Conservation (phyloP, 2,888 invertebrate genomes). For the Rhagophthalmus giganteus region DNA sequence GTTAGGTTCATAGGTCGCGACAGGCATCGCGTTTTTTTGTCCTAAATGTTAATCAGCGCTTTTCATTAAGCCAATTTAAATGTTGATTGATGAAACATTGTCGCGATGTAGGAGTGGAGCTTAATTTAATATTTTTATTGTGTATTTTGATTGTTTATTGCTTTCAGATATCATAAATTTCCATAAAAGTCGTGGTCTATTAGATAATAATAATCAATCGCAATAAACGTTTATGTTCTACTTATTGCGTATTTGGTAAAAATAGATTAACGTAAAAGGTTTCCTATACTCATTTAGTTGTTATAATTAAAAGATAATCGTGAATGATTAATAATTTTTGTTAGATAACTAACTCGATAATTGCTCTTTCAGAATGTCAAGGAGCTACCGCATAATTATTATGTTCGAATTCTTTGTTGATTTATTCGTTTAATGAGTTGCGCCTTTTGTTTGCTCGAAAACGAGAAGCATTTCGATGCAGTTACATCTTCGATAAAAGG, state of each 20-base stretch:
- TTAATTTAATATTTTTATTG: not conserved
- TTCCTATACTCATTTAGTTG: not conserved
- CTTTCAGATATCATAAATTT: not conserved
- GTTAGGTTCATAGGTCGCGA: not conserved
- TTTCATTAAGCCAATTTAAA: slow-evolving; percentile 14
- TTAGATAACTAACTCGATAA: not conserved
- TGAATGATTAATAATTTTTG: not conserved
- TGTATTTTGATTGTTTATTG: not conserved
- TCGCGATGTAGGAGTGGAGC: slow-evolving; percentile 5
- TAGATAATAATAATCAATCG: not conserved
- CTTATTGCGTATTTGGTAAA: not conserved
- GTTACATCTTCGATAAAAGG: too few relatives aligned
- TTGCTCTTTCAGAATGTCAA: not conserved
- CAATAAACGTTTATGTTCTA: not conserved
- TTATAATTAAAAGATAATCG: too few relatives aligned
- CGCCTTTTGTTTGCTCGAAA: too few relatives aligned
- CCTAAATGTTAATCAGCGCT: slow-evolving; percentile 9
- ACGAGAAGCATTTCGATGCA: too few relatives aligned
- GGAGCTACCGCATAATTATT: not conserved
- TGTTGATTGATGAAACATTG: slow-evolving; percentile 9
- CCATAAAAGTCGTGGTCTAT: not conserved
- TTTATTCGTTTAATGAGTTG: not conserved
- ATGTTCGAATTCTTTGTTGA: not conserved
- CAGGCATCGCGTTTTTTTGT: slow-evolving; percentile 4
- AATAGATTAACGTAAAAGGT: not conserved